Evolutionary conservation across 1,140 invertebrate species (phyloP).

Genomic region (Zaprionus kolodkinae): DNA sequence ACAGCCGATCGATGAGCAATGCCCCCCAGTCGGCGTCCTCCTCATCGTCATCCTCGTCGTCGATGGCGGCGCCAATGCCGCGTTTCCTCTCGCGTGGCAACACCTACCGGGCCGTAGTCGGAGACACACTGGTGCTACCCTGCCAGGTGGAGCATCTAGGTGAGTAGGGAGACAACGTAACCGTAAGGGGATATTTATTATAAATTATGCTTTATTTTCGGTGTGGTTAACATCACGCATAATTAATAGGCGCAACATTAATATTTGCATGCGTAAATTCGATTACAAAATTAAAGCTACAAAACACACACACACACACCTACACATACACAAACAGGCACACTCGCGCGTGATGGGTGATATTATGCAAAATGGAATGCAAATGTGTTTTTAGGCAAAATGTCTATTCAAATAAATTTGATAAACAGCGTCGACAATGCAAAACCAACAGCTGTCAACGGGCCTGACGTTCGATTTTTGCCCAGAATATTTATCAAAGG

Average conservation of each 20-base stretch:
- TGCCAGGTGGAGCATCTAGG: constrained; percentile 91
- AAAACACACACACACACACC: constrained; percentile 9
- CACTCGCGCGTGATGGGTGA: neutral
- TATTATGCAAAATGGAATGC: constrained; percentile 72
- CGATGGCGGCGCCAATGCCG: constrained; percentile 83
- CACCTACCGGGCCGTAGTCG: constrained; percentile 89
- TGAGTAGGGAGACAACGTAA: constrained; percentile 84
- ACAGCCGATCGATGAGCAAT: constrained; percentile 73
- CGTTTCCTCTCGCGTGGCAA: constrained; percentile 90
- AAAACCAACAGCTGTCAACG: constrained; percentile 77
- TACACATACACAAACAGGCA: neutral
- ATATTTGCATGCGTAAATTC: constrained; percentile 63
- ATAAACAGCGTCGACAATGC: constrained; percentile 59
- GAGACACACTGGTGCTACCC: constrained; percentile 89
- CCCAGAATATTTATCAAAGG: constrained; percentile 65
- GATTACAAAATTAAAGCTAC: constrained; percentile 50
- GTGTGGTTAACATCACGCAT: constrained; percentile 36
- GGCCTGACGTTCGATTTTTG: constrained; percentile 56
- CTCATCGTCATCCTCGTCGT: constrained; percentile 51
- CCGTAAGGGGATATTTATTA: neutral
- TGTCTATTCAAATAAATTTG: constrained; percentile 75
- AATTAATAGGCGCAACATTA: constrained; percentile 66
- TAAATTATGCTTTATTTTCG: constrained; percentile 19
- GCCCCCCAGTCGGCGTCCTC: constrained; percentile 24
- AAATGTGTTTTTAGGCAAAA: constrained; percentile 74